A percentile compares a stretch with the other conserved stretches of the same genome.
Conservation (phyloP, 2,113 vertebrate genomes). For the Ochotona curzoniae region DNA sequence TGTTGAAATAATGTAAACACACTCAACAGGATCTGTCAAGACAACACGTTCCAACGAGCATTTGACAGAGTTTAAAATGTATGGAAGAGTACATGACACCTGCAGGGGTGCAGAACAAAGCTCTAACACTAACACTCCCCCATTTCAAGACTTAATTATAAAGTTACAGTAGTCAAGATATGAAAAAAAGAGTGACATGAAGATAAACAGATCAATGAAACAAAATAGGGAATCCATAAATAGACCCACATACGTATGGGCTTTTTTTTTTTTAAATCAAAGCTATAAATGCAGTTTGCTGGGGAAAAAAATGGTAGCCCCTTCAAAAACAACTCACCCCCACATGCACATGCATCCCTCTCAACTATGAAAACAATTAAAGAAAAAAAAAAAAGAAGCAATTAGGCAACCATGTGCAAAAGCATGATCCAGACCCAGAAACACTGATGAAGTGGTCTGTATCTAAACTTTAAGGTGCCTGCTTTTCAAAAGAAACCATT, state of each 20-base stretch:
- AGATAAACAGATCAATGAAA: neutral
- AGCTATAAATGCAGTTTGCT: neutral
- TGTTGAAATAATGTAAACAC: neutral
- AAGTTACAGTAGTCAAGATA: neutral
- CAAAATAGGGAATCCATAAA: neutral
- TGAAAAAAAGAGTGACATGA: neutral
- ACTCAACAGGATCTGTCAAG: neutral
- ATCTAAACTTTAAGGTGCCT: neutral
- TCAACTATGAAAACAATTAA: too few relatives aligned
- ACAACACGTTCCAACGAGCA: neutral
- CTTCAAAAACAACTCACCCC: neutral
- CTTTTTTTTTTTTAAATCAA: neutral
- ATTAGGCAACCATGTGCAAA: neutral
- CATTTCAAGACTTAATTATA: constrained; percentile 3
- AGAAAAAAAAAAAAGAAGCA: neutral
- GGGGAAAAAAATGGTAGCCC: neutral
- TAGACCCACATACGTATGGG: neutral
- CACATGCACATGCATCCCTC: too few relatives aligned
- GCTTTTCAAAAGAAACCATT: neutral
- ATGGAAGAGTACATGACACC: neutral
- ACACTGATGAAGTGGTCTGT: neutral
- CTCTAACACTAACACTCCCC: neutral
- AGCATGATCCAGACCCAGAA: neutral
- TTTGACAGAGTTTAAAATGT: neutral
- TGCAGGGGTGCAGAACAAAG: neutral